Base-by-base conservation (phyloP, 2,113 vertebrate genomes). In the Calidris pygmaea region DNA sequence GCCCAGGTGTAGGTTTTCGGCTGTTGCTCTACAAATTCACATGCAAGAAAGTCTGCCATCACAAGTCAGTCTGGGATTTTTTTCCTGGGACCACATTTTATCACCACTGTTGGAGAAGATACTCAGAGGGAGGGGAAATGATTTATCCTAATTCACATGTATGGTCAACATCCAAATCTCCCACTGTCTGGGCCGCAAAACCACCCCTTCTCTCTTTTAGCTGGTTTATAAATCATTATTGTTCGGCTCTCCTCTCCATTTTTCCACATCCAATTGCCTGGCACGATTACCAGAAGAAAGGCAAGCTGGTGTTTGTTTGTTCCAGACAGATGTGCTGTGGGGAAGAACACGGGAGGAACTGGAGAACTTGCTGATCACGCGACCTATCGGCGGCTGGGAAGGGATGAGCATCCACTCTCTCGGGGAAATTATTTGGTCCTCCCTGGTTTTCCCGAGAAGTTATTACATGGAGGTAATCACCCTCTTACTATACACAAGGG, bases 371-470 rank as follows among this genome's bases (percentile, higher is more conserved):
- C 94, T 99, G 71, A 97, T 95, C 88, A 97, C 96, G 4, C 95
- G 98, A 92, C 98, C 98, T 7, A 95, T 99, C 90, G 90, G 73
- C 17, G 98, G 97, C 74, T 99, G 98, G 98, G 98, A 99, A 94
- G 98, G 98, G 41, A 97, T 90, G 53, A 93, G 94, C 27, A 95
- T 98, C 26, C 96, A 97, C 77, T 92, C 96, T 48, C 98, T 98
- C 53, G 98, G 98, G 92, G 97, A 98, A 86, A 97, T 98, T 45
- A 84, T 98, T 74, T 97, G 98, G 95, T 98, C 98, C 18, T 98
- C 98, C 13, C 88, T 98, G 60, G 97, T 98, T 80, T 94, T 89
- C 21, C 93, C 98, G 96, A 78, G 97, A 94, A 97, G 94, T 75
- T 74, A 62, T 29, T 95, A 93, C 94, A 97, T 97, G 65, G 97